Evolutionary conservation across 2,797 vertebrate genomes (phyloP), one percentile per base, ranked within the genome.

Genomic region (Cirrhinus mrigala): DNA sequence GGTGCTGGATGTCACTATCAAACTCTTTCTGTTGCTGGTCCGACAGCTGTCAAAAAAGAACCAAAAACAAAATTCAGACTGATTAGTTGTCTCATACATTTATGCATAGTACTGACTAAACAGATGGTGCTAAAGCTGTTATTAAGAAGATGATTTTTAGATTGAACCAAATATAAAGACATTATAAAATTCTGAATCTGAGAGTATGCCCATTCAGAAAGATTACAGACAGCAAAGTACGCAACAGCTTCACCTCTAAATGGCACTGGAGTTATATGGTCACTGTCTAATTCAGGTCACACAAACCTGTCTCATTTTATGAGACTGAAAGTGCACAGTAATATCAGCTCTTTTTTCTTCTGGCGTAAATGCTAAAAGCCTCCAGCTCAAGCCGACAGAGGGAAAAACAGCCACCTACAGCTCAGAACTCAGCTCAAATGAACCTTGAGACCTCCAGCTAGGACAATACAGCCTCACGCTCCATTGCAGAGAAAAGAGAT

Each of bases 1-100:
- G 16, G 98, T 99, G 93, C 96, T 99, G 88, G 98, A 98, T 9
- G 97, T 98, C 93, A 99, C 97, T 8, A 99, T 99, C 93, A 99
- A 95, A 89, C 98, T 99, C 94, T 99, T 99, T 87, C 98, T 95
- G 94, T 99, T 99, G 95, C 97, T 98, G 2, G 96, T 97, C 85
- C 98, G 96, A 93, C 98, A 99, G 93, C 98, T 99, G 95, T 78
- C n/a, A 94, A 24, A 94, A 90, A 22, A 90, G 44, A 33, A 78
- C 0, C 64, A 46, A 40, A 50, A 37, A 52, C n/a, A 22, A 5
- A 71, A 62, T 20, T 75, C 18, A 62, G 56, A 37, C 27, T 33
- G 9, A 74, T 58, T 11, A 48, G 22, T 46, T 56, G 56, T 64
- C 44, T 56, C 20, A 20, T 16, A 27, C 22, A 71, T 20, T 56